Percentiles rank a stretch among this genome's conserved stretches.
Evolutionary conservation across 2,113 vertebrate species (phyloP).

Genomic region (Eulemur macaco): DNA sequence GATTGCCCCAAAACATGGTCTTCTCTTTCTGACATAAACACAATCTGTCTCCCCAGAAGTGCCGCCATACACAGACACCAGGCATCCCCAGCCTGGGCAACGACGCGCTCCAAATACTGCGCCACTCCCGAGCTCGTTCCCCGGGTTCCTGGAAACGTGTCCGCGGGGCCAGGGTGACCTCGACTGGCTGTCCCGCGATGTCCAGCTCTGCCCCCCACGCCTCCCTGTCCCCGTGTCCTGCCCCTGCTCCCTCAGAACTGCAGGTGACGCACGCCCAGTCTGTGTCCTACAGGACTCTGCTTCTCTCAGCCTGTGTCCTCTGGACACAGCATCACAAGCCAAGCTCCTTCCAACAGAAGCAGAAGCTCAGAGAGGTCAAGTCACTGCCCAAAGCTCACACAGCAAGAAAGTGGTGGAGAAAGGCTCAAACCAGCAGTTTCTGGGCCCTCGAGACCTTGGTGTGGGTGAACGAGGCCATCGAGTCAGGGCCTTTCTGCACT

Average conservation of each 20-base stretch:
- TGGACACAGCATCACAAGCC: accelerated
- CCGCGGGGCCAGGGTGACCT: accelerated
- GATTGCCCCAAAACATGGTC: not conserved
- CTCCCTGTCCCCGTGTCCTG: accelerated
- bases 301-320: accelerated
- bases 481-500: accelerated
- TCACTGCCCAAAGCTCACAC: not conserved
- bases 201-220: accelerated
- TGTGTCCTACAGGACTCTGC: accelerated
- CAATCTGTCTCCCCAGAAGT: slow-evolving; percentile 43
- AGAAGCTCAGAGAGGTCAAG: not conserved
- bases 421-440: accelerated
- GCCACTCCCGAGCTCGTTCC: accelerated
- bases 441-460: accelerated
- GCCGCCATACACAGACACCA: not conserved
- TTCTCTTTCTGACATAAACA: slow-evolving; percentile 32
- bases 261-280: accelerated
- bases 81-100: not conserved
- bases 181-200: accelerated
- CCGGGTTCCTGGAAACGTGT: accelerated
- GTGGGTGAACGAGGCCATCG: accelerated
- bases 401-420: accelerated
- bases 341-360: accelerated
- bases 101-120: accelerated
- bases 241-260: accelerated